phyloP scores from a whole-genome alignment of 2,797 vertebrate genomes.

The Garrulus glandarius region DNA sequence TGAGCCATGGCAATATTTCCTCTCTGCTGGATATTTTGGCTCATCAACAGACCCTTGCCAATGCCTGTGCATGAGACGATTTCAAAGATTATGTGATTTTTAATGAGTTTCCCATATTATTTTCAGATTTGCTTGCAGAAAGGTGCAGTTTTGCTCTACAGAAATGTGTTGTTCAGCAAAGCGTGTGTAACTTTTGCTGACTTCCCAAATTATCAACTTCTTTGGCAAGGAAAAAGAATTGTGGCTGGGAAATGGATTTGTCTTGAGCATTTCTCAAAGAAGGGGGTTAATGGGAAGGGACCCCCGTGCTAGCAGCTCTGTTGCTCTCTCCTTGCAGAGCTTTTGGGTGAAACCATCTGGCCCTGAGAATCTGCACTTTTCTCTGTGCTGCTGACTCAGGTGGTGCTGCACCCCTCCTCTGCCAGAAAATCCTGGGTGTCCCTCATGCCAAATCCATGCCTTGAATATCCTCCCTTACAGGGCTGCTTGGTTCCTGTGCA shows the following conservation, averaged over 20 bases:
- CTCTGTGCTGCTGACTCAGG: neutral
- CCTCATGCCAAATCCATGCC: fast-evolving
- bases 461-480: neutral
- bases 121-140: neutral
- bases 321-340: neutral
- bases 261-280: neutral
- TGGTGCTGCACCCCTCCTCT: neutral
- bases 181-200: neutral
- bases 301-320: fast-evolving
- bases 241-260: neutral
- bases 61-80: neutral
- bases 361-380: neutral
- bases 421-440: neutral
- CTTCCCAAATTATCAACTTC: neutral
- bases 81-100: neutral
- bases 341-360: neutral
- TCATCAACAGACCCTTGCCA: neutral
- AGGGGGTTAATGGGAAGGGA: neutral
- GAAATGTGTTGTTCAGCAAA: neutral
- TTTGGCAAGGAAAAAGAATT: neutral
- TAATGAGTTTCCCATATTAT: neutral
- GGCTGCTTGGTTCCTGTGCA: neutral
- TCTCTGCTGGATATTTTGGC: neutral
- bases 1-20: neutral
- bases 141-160: neutral